Base-by-base conservation (phyloP, 2,113 vertebrate genomes). In the Amblyornis subalaris region DNA sequence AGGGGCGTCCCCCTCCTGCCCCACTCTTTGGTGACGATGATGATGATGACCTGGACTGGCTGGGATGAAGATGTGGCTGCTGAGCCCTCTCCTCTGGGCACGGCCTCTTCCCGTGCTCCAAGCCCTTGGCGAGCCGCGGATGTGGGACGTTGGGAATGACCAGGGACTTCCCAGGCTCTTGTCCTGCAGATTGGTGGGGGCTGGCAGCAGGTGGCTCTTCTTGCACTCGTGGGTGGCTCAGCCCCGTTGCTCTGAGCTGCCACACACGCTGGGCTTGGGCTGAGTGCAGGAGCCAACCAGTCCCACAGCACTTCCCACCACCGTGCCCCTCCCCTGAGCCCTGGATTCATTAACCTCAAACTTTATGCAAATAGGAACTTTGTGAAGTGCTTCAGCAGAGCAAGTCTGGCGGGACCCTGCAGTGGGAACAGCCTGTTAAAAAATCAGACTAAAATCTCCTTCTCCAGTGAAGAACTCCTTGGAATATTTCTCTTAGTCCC, bases 11-110 rank as follows among this genome's bases (percentile, higher is more conserved):
- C 3, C 99, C 99, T 16, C 99, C 99, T 0, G 85, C 98, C 5
- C 99, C 99, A 0, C 98, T 99, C 94, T 99, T 99, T 18, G 99
- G 97, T 48, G 99, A 99, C 3, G 99, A 99, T 0, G 98, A 99
- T 0, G 98, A 99, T 0, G 98, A 98, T 3, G 99, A 99, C 67
- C 96, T 98, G 96, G 98, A 98, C 95, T 99, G 99, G 99, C 94
- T 99, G 89, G 98, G 98, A 88, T 99, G 98, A 99, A 93, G 96
- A 88, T 64, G 61, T 21, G 51, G 66, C 85, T 91, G 91, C 36
- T 40, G 76, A 89, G 44, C 77, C 60, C 51, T 73, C 48, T 61
- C 45, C 91, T 65, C 50, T 71, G 71, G 70, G 25, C 54, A 24
- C 0, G 19, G 55, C 50, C 69, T 77, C 61, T 40, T 62, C 58